These are phyloP conservation scores for Zaprionus gabonicus DNA, from an alignment of 1,140 invertebrate genomes.

Conservation along the genomic window DNA sequence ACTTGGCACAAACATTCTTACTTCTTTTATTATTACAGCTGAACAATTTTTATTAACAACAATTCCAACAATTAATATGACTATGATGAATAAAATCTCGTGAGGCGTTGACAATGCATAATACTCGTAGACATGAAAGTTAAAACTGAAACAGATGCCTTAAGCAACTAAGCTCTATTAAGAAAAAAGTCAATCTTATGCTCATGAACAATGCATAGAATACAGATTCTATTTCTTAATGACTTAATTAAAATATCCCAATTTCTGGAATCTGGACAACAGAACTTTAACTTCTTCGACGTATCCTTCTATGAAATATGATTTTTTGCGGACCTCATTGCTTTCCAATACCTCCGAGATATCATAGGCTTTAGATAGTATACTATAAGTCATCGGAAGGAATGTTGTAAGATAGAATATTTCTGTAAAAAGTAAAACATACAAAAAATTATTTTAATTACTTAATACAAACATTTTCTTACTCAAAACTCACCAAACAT, in stretches of 20 bases:
- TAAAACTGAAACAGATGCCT: too few relatives aligned
- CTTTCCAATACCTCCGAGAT: constrained; percentile 23
- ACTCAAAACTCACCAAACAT: constrained; percentile 42
- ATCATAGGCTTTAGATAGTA: constrained; percentile 13
- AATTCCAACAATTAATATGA: too few relatives aligned
- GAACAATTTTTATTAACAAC: too few relatives aligned
- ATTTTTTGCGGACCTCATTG: constrained; percentile 23
- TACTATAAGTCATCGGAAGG: constrained; percentile 37
- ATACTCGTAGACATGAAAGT: too few relatives aligned
- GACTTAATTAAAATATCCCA: constrained; percentile 49
- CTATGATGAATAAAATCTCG: too few relatives aligned
- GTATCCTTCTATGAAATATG: constrained; percentile 28
- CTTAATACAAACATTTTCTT: neutral
- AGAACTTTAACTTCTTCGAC: constrained; percentile 42
- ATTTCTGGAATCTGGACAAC: constrained; percentile 52
- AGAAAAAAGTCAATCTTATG: neutral
- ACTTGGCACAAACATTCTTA: too few relatives aligned
- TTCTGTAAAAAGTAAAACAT: constrained; percentile 27
- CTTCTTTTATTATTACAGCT: too few relatives aligned
- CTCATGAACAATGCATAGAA: neutral
- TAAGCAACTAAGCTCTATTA: neutral
- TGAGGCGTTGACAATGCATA: too few relatives aligned
- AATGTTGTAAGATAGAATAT: constrained; percentile 44
- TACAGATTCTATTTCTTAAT: neutral
- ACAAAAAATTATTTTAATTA: neutral